Evolutionary conservation across 2,113 vertebrate genomes (phyloP).

Genomic region (Aptenodytes patagonicus): DNA sequence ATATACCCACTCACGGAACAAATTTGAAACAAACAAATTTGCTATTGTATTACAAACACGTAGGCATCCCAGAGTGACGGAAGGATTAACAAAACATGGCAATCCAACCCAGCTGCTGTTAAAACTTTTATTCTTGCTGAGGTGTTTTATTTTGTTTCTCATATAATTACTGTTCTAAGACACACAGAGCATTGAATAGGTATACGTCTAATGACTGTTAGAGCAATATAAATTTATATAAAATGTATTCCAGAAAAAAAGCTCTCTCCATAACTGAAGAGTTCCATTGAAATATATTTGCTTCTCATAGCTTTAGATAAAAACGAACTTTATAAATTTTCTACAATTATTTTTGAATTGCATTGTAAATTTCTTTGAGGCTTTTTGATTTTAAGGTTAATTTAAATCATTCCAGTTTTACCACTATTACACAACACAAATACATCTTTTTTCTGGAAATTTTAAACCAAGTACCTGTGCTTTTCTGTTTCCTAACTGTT

Average conservation of each 20-base stretch:
- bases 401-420: background rate
- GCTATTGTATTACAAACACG: fast-evolving
- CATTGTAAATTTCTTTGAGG: background rate
- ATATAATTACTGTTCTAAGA: background rate
- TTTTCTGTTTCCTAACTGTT: background rate
- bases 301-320: background rate
- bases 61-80: too few relatives aligned
- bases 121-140: background rate
- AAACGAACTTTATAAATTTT: background rate
- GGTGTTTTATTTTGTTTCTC: background rate
- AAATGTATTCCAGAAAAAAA: background rate
- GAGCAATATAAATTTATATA: background rate
- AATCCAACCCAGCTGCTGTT: background rate
- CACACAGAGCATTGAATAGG: background rate
- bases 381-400: background rate
- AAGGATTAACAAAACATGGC: background rate
- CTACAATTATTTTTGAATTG: background rate
- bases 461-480: background rate
- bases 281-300: background rate
- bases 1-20: background rate
- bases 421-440: background rate
- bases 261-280: background rate
- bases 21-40: background rate
- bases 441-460: background rate
- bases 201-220: background rate